phyloP scores from a whole-genome alignment of 2,797 vertebrate species.

The Gadopsis bispinosus region DNA sequence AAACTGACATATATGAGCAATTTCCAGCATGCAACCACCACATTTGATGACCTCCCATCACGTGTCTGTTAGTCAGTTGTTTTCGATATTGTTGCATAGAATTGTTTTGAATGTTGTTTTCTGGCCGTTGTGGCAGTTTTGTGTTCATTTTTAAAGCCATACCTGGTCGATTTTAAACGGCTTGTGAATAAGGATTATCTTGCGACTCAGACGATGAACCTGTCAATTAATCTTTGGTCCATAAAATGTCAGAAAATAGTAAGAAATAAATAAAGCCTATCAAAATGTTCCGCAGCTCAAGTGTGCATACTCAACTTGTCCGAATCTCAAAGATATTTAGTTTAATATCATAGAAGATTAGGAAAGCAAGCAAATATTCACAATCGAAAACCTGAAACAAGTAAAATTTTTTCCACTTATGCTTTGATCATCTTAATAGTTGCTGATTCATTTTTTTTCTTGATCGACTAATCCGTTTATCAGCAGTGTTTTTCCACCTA shows the following conservation, averaged over 20 bases:
- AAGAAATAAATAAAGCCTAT: too few species aligned
- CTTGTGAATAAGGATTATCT: slow-evolving; percentile 25
- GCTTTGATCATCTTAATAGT: background rate
- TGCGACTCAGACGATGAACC: background rate
- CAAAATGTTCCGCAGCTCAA: background rate
- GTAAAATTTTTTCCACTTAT: background rate
- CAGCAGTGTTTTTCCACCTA: background rate
- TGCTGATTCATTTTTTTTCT: background rate
- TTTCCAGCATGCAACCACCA: slow-evolving; percentile 15
- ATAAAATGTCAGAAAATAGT: background rate
- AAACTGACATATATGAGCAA: slow-evolving; percentile 25
- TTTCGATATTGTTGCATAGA: background rate
- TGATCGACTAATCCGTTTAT: background rate
- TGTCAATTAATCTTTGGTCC: background rate
- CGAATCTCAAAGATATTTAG: background rate
- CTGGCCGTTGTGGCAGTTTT: slow-evolving; percentile 11
- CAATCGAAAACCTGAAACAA: background rate
- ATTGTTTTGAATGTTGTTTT: background rate
- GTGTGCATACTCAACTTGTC: background rate
- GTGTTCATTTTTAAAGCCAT: background rate
- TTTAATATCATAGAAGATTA: background rate
- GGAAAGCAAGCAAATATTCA: background rate
- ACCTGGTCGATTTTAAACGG: background rate
- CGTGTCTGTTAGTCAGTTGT: background rate
- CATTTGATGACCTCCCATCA: slow-evolving; percentile 1